Percentiles rank a stretch among this genome's conserved stretches.
These are phyloP conservation scores for Orthonyx spaldingii DNA, from an alignment of 2,113 vertebrate species.

Conservation along the genomic window DNA sequence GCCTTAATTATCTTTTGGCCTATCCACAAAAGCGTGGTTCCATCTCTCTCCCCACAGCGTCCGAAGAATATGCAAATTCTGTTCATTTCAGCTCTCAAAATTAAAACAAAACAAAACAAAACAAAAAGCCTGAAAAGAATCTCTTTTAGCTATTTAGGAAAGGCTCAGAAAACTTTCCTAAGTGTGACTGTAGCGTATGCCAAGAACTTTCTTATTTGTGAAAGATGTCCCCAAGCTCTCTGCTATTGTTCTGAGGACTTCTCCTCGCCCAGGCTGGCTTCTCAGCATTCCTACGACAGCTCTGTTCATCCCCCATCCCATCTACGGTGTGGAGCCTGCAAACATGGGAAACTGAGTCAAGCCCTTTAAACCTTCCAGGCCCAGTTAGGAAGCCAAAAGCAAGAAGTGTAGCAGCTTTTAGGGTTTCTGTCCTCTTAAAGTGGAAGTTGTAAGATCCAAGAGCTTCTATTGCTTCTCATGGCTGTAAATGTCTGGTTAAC, in stretches of 20 bases:
- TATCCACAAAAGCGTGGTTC: not conserved
- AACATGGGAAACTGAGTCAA: not conserved
- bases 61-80: not conserved
- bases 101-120: not conserved
- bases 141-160: constrained; percentile 25
- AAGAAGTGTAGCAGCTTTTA: not conserved
- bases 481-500: not conserved
- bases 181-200: not conserved
- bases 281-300: not conserved
- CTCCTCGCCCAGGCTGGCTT: not conserved
- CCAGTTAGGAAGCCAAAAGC: not conserved
- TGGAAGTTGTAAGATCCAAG: not conserved
- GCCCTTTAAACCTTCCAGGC: not conserved
- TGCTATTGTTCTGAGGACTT: constrained; percentile 43
- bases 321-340: not conserved
- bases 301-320: not conserved
- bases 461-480: rapidly evolving
- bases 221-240: constrained; percentile 32
- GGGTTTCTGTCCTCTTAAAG: not conserved
- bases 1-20: constrained; percentile 51
- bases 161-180: not conserved
- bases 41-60: not conserved
- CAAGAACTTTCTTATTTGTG: constrained; percentile 50
- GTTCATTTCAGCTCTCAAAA: not conserved
- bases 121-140: not conserved